Evolutionary conservation across 2,797 vertebrate genomes (phyloP).

Genomic region (Gymnopithys bicolor): DNA sequence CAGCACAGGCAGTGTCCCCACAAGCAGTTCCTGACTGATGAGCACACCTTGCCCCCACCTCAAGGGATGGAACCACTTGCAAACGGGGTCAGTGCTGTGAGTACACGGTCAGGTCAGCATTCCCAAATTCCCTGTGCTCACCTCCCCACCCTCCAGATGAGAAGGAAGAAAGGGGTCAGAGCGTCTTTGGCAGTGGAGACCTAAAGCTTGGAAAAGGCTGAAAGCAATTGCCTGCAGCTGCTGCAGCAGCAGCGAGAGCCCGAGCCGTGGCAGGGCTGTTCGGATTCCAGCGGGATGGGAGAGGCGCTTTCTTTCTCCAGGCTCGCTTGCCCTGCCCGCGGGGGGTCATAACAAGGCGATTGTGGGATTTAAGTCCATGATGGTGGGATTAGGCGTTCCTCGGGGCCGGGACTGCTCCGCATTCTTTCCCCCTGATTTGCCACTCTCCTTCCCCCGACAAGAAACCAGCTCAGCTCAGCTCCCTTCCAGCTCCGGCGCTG

Average conservation of each 20-base stretch:
- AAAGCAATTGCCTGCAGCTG: constrained; percentile 53
- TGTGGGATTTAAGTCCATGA: constrained; percentile 38
- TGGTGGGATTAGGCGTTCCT: constrained; percentile 54
- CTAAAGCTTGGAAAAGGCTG: constrained; percentile 28
- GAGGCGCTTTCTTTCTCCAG: constrained; percentile 16
- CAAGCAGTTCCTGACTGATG: not conserved
- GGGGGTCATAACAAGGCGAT: not conserved
- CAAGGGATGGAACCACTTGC: not conserved
- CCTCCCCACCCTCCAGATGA: constrained; percentile 8
- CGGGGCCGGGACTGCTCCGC: not conserved
- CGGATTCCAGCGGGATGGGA: not conserved
- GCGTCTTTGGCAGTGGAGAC: not conserved
- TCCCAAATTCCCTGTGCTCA: not conserved
- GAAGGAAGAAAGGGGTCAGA: constrained; percentile 27
- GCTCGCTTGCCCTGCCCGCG: not conserved
- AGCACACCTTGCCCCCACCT: not conserved
- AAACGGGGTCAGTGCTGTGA: accelerated
- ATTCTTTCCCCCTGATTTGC: constrained; percentile 50
- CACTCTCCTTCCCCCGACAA: not conserved
- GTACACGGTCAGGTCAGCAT: not conserved
- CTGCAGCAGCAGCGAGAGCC: not conserved
- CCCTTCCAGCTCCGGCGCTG: not conserved
- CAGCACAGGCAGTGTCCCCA: not conserved
- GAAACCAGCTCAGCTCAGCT: constrained; percentile 16
- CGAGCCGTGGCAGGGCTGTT: not conserved